Conservation (phyloP, 2,113 vertebrate genomes). For the Montifringilla adamsi region DNA sequence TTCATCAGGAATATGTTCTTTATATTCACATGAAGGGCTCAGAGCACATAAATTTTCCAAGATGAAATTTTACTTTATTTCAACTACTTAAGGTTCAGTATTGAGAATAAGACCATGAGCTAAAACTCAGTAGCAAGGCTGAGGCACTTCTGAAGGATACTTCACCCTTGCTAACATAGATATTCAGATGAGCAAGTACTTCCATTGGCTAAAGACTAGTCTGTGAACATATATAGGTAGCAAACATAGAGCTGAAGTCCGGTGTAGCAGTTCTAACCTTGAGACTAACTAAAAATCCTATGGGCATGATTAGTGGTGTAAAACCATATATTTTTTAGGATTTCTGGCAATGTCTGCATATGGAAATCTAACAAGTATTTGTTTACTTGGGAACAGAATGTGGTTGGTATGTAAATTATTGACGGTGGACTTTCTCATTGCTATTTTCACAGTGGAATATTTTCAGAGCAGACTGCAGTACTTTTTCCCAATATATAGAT, state of each 20-base stretch:
- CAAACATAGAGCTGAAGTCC: not conserved
- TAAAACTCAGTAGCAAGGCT: not conserved
- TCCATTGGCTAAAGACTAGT: not conserved
- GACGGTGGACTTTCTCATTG: not conserved
- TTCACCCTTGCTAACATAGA: not conserved
- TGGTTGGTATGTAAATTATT: not conserved
- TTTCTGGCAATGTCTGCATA: not conserved
- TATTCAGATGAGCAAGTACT: not conserved
- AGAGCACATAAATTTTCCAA: not conserved
- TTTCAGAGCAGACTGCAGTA: not conserved
- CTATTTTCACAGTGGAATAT: not conserved
- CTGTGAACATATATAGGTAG: not conserved
- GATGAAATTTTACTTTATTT: not conserved
- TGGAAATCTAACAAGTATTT: not conserved
- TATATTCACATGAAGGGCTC: not conserved
- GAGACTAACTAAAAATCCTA: not conserved
- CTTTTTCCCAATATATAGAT: not conserved
- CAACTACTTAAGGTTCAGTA: not conserved
- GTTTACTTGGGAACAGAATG: not conserved
- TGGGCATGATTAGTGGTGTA: not conserved
- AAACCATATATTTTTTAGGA: not conserved
- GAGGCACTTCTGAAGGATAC: not conserved
- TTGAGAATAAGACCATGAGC: not conserved
- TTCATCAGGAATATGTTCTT: not conserved
- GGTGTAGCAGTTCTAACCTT: not conserved